Evolutionary conservation across 2,797 vertebrate species (phyloP), one percentile per base, ranked within the genome.

Genomic region (Synaphobranchus kaupii): DNA sequence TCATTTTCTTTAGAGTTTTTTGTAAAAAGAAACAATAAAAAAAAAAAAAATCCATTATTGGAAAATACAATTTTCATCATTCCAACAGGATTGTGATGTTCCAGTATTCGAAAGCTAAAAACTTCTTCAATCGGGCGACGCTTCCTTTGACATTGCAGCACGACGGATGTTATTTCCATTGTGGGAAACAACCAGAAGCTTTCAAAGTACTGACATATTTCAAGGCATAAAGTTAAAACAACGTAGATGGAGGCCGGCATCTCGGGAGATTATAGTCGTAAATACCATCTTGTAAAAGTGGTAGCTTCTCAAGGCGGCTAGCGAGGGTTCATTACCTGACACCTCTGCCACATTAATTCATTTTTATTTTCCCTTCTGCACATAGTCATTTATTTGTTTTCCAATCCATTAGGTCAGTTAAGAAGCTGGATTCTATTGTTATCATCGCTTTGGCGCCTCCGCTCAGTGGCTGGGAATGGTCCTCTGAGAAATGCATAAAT

Each of bases 341-440:
- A 25, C 85, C 84, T 89, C 89, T 52, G 86, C 91, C 85, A 90
- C 91, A 91, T 94, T 91, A 88, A 91, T 93, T 94, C 92, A 93
- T 92, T 94, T 94, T 93, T 92, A 94, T 92, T 89, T 89, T 86
- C 92, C 87, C 88, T 85, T 90, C 88, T 87, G 87, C 84, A 93
- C 88, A 81, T 86, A 82, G 84, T 87, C 93, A 87, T 92, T 93
- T 94, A 92, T 94, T 94, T 94, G 92, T 93, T 94, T 93, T 94
- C 91, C 90, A 44, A 92, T 86, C 90, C 93, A 93, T 95, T 95
- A 94, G 91, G 63, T 90, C 76, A 89, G 91, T 88, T 66, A 88
- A 86, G 89, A 89, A 86, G 52, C 85, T 86, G 86, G 86, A 92
- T 89, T 91, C 88, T 92, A 89, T 93, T 90, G 87, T 90, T 80